Base-by-base conservation (phyloP, 1,140 invertebrate genomes). In the Anthonomus grandis region DNA sequence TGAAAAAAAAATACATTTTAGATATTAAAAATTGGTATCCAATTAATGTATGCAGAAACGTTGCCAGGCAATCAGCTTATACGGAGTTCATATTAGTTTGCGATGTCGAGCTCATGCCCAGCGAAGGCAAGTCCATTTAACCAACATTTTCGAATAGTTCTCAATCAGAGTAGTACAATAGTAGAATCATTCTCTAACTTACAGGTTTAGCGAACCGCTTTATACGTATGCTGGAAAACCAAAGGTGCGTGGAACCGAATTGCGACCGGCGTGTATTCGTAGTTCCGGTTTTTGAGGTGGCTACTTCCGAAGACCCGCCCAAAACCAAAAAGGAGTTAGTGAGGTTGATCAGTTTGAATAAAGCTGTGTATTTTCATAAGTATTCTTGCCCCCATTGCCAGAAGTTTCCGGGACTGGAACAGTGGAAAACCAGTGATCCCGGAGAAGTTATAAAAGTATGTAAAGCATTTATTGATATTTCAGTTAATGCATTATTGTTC, bases 31-130 rank as follows among this genome's bases (percentile, higher is more conserved):
- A 42, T 39, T 59, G 57, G 12, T 91, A 90, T 74, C 87, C 87
- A 0, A 85, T 91, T 57, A 90, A 91, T 64, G 84, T 89, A 0
- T 86, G 80, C 1, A 79, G 88, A 62, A 89, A 88, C 60, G 81
- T 82, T 2, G 86, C 86, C 0, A 76, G 85, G 54, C 76, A 74
- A 37, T 77, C 79, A 12, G 79, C 85, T 1, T 70, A 68, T 22
- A 86, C 85, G 8, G 72, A 78, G 48, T 82, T 85, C 67, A 82
- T 91, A 46, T 72, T 92, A 63, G 88, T 89, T 0, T 85, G 84
- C 4, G 88, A 91, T 69, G 83, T 90, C 53, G 86, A 91, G 70
- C 75, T 91, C 48, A 77, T 87, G 42, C 86, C 86, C 0, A 87
- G 85, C 63, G 73, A 79, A 24, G 77, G 51, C 55, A 54, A 22